Conservation (phyloP, 2,888 invertebrate species). For the Phaonia tiefii region DNA sequence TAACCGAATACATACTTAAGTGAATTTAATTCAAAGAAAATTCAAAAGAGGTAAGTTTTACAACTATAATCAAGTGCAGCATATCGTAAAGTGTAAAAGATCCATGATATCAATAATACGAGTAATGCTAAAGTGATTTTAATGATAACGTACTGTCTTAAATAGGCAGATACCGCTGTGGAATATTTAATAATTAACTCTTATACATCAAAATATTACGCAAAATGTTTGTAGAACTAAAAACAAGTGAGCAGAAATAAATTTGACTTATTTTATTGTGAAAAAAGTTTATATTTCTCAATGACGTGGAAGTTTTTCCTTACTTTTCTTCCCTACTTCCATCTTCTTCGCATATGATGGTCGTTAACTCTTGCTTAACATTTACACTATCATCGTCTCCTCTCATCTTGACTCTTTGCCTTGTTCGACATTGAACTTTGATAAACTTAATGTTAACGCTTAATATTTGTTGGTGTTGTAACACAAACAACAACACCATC, state of each 20-base stretch:
- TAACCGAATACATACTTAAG: too few species aligned
- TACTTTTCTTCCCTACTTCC: conserved; percentile 3
- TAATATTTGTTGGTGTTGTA: conserved; percentile 8
- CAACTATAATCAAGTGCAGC: conserved; percentile 22
- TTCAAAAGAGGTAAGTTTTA: conserved; percentile 40
- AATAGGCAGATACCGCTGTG: too few species aligned
- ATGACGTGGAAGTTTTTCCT: conserved; percentile 59
- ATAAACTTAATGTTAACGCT: conserved; percentile 39
- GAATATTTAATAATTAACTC: too few species aligned
- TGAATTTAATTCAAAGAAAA: conserved; percentile 27
- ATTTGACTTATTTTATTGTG: too few species aligned
- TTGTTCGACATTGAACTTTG: conserved; percentile 57
- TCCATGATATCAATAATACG: too few species aligned
- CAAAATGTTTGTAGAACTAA: too few species aligned
- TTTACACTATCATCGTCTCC: not conserved
- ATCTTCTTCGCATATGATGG: not conserved
- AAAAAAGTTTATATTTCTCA: conserved; percentile 36
- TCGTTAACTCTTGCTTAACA: conserved; percentile 21
- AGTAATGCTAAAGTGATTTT: too few species aligned
- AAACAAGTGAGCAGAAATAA: too few species aligned
- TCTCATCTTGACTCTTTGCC: too few species aligned
- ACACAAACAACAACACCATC: conserved; percentile 11
- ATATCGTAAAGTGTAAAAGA: too few species aligned
- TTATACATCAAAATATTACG: too few species aligned
- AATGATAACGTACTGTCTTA: too few species aligned